Base-by-base conservation (phyloP, 2,888 invertebrate species). In the Euclidia mi region DNA sequence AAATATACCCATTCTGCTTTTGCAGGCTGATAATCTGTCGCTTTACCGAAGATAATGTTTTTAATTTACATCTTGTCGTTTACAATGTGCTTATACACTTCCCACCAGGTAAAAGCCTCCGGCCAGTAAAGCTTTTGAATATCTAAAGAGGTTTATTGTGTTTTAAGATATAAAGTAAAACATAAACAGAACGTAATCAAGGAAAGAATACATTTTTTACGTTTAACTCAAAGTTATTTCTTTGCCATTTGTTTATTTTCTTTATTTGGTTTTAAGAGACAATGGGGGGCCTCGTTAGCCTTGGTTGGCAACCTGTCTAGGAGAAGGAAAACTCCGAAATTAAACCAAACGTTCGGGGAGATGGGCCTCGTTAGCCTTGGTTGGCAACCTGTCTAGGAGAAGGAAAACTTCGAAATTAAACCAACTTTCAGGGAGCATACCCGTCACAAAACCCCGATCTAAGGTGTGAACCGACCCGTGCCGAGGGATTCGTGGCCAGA, bases 21-120 rank as follows among this genome's bases (percentile, higher is more conserved):
- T n/a, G n/a, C n/a, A 15, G 34, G 14, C 34, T 20, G 20, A 34
- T 34, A 45, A 37, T 37, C 10, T 18, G 7, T 37, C n/a, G 17
- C 2, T 10, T 17, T 37, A 17, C 17, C 11, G 17, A 3, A 18
- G 18, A 18, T 37, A 37, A 37, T 37, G 11, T 37, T 37, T 37
- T 37, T 37, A 37, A 37, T 37, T 37, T 17, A 17, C n/a, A 17
- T 37, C 37, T 37, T 37, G 18, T 18, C n/a, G 17, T 17, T 11
- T 3, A 37, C 37, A 17, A 18, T 18, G 12, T 25, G 32, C 10
- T 12, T 45, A 10, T 9, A 9, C 11, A 17, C 10, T 9, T 37
- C 7, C 20, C 20, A 25, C 20, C 20, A 7, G 2, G 37, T 37
- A 37, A 37, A n/a, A 35, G 11, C 7, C 31, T 11, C 11, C 20